Evolutionary conservation across 2,113 vertebrate genomes (phyloP), one percentile per base, ranked within the genome.

Genomic region (Lathamus discolor): DNA sequence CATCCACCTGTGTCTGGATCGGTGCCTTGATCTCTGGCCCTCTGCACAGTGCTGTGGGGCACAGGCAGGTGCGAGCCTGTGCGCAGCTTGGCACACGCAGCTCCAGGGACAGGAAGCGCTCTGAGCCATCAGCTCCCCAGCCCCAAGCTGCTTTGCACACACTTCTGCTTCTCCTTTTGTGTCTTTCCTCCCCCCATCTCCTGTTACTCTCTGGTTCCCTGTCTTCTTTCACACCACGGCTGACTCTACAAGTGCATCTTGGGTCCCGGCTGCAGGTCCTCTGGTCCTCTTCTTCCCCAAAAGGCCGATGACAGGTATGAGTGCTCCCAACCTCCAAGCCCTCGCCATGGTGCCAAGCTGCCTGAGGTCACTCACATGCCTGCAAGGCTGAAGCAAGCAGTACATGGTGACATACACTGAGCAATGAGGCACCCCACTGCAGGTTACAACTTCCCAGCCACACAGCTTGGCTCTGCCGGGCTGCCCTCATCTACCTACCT

Each of bases 161-260:
- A 97, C 97, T 97, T 97, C 97, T 97, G 96, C 97, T 97, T 97
- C 96, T 97, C 95, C 72, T 97, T 97, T 97, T 89, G 82, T 17
- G 59, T 68, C 61, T 78, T 69, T 92, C 67, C 84, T 88, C 89
- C 93, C 84, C 94, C 52, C n/a, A 59, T 59, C 86, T 90, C 70
- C 79, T 24, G 13, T 57, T 86, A 92, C 70, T 90, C 73, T 92
- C 76, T 48, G 55, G 61, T n/a, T 27, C 41, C 31, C 46, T 11
- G 24, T 46, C 57, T 70, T 39, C 64, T 63, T 78, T 29, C 75
- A 77, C 63, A 44, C 13, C 5, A 48, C 20, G n/a, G 28, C 25
- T 49, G 41, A 39, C 46, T 20, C 39, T 44, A 8, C 0, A 1
- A 84, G 37, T 11, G 29, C 54, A 29, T 74, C 64, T 48, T 3